Evolutionary conservation across 2,888 invertebrate genomes (phyloP).

Genomic region (Phortica magna): DNA sequence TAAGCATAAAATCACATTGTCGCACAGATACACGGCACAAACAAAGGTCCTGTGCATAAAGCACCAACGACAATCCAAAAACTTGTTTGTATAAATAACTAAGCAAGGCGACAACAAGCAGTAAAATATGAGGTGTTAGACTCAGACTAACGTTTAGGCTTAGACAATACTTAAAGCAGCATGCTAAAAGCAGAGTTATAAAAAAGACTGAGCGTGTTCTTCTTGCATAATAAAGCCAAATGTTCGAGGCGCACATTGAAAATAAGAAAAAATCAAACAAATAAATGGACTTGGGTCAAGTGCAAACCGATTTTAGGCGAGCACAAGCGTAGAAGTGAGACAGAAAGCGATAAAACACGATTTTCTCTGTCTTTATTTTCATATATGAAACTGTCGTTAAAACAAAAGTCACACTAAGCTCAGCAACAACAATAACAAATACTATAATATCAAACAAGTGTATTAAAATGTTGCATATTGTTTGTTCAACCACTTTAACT

Average conservation of each 20-base stretch:
- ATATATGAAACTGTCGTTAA: background rate
- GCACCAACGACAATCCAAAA: background rate
- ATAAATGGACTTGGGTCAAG: background rate
- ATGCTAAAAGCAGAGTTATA: background rate
- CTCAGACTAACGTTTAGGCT: background rate
- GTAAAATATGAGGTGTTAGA: background rate
- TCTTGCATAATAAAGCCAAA: background rate
- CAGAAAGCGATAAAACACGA: background rate
- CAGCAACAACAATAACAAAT: background rate
- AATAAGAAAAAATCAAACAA: background rate
- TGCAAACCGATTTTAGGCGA: background rate
- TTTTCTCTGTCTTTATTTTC: background rate
- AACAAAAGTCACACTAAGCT: background rate
- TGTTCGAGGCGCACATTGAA: background rate
- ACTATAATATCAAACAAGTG: too few species aligned
- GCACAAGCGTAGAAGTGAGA: background rate
- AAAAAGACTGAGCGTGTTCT: background rate
- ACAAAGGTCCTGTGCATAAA: background rate
- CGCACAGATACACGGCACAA: constrained; percentile 2
- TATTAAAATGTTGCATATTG: too few species aligned
- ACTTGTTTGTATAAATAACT: background rate
- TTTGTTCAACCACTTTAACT: too few species aligned
- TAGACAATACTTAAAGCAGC: background rate
- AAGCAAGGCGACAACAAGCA: constrained; percentile 5
- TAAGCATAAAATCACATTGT: constrained; percentile 24